Percentiles rank a stretch among this genome's conserved stretches.
phyloP scores from a whole-genome alignment of 2,888 invertebrate species.

The Oxycera nigricornis region DNA sequence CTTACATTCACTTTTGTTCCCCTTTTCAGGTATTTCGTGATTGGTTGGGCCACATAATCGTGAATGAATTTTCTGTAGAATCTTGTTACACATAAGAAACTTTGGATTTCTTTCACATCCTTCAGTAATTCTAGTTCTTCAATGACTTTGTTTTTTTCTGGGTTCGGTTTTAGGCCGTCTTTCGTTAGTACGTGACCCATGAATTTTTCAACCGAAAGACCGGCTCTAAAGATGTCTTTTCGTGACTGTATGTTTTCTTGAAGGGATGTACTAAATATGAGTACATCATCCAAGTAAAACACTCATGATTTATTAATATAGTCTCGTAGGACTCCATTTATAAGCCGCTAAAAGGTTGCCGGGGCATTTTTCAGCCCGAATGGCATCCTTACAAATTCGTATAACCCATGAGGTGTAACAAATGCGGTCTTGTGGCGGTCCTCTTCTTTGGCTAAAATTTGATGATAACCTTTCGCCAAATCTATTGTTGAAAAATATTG shows the following conservation, averaged over 20 bases:
- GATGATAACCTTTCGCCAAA: conserved; percentile 44
- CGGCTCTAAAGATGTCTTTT: conserved; percentile 40
- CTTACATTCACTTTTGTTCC: neutral
- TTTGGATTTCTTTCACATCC: conserved; percentile 45
- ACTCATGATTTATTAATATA: neutral
- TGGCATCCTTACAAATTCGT: neutral
- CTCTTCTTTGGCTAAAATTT: conserved; percentile 36
- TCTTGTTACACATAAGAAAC: conserved; percentile 42
- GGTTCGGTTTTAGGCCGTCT: conserved; percentile 37
- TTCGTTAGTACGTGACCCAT: conserved; percentile 14
- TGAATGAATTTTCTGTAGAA: conserved; percentile 43
- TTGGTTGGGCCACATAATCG: conserved; percentile 41
- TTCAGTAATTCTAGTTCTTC: conserved; percentile 31
- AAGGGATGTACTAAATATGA: conserved; percentile 41
- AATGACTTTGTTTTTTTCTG: conserved; percentile 27
- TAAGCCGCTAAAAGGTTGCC: neutral
- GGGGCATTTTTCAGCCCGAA: neutral
- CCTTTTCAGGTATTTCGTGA: conserved; percentile 20
- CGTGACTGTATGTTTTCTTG: conserved; percentile 39
- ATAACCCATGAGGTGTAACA: neutral
- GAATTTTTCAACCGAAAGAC: too few species aligned
- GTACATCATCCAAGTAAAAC: conserved; percentile 40
- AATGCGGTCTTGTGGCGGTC: neutral
- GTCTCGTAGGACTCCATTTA: neutral
- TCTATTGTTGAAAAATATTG: conserved; percentile 44